Evolutionary conservation across 2,113 vertebrate species (phyloP).

Genomic region (Aviceda subcristata): DNA sequence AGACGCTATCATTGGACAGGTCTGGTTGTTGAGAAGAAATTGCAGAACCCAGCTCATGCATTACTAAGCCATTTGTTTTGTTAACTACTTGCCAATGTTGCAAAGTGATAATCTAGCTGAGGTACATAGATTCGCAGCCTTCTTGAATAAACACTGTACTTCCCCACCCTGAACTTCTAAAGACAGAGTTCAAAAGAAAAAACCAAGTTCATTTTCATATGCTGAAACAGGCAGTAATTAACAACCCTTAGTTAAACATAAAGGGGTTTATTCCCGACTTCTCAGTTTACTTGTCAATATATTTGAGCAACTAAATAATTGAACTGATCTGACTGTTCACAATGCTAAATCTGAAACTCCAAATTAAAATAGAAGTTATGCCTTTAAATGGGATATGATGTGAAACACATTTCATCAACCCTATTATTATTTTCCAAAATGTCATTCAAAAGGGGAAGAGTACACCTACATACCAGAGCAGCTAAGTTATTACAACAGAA

Average conservation of each 20-base stretch:
- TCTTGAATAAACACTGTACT: conserved; percentile 63
- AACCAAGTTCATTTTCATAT: conserved; percentile 50
- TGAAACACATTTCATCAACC: background rate
- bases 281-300: background rate
- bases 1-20: conserved; percentile 56
- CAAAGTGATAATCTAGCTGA: conserved; percentile 76
- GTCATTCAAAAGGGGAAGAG: background rate
- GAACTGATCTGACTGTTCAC: background rate
- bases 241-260: conserved; percentile 9
- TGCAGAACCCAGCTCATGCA: background rate
- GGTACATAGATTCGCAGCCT: conserved; percentile 49
- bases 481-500: background rate
- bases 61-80: conserved; percentile 83
- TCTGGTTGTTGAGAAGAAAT: conserved; percentile 56
- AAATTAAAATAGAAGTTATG: background rate
- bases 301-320: background rate
- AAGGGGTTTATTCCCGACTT: background rate
- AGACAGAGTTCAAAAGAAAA: conserved; percentile 59
- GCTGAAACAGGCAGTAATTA: conserved; percentile 1
- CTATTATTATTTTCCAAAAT: background rate
- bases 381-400: background rate
- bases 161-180: conserved; percentile 66
- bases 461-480: background rate
- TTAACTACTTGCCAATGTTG: conserved; percentile 83
- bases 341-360: background rate